Evolutionary conservation across 2,888 invertebrate genomes (phyloP).

Genomic region (Schrankia costaestrigalis): DNA sequence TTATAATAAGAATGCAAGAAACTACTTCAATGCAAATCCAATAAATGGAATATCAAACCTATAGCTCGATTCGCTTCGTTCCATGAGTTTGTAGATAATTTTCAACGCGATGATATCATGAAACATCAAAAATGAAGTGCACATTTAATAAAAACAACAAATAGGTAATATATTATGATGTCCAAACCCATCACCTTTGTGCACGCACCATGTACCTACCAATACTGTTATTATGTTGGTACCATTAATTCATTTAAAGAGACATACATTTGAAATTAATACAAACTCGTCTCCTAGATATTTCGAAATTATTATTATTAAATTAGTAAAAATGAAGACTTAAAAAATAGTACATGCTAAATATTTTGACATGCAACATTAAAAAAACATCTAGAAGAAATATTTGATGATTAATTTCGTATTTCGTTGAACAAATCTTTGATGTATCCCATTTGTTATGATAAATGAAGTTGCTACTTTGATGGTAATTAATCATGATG

Average conservation of each 20-base stretch:
- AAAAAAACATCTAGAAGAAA: slow-evolving; percentile 11
- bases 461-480: too few species aligned
- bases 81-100: slow-evolving; percentile 57
- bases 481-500: slow-evolving; percentile 2
- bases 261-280: slow-evolving; percentile 4
- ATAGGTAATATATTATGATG: slow-evolving; percentile 12
- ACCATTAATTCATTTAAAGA: too few species aligned
- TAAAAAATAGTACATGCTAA: neutral
- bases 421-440: too few species aligned
- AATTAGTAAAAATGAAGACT: neutral
- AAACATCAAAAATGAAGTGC: slow-evolving; percentile 71
- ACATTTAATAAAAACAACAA: slow-evolving; percentile 42
- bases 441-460: too few species aligned
- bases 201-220: too few species aligned
- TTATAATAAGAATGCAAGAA: slow-evolving; percentile 47
- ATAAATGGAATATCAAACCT: slow-evolving; percentile 76
- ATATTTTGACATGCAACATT: slow-evolving; percentile 3
- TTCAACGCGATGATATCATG: slow-evolving; percentile 73
- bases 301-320: neutral
- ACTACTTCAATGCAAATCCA: slow-evolving; percentile 70
- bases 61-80: slow-evolving; percentile 75
- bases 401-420: too few species aligned
- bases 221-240: too few species aligned
- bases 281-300: slow-evolving; percentile 17
- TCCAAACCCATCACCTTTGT: slow-evolving; percentile 13